A percentile compares a stretch with the other conserved stretches of the same genome.
phyloP scores from a whole-genome alignment of 2,888 invertebrate species.

The Trachelus iudaicus region DNA sequence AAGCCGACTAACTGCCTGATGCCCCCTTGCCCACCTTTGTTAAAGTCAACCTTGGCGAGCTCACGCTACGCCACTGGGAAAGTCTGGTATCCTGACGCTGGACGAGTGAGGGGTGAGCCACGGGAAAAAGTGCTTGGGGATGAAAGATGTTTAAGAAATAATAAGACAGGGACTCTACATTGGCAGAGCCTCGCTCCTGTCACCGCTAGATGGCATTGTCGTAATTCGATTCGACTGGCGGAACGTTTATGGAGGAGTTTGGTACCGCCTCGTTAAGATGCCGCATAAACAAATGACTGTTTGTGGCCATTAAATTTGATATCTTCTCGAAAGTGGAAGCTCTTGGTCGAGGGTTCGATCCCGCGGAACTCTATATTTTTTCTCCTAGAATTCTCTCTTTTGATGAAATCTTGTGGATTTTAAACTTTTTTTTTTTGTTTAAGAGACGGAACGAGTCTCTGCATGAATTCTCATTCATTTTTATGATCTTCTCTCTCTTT shows the following conservation, averaged over 20 bases:
- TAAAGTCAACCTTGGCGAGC: background rate
- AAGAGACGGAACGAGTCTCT: background rate
- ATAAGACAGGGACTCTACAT: background rate
- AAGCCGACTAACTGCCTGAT: background rate
- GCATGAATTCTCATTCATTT: background rate
- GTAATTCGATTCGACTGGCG: background rate
- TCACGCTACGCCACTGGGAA: background rate
- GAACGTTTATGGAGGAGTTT: background rate
- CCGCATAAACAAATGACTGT: background rate
- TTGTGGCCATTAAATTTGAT: constrained; percentile 1
- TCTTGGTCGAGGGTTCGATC: background rate
- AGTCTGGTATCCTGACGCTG: background rate
- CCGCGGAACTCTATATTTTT: background rate
- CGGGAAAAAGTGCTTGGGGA: background rate
- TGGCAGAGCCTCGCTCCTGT: background rate
- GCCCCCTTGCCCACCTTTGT: background rate
- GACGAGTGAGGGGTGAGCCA: background rate
- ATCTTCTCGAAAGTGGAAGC: background rate
- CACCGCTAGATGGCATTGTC: background rate
- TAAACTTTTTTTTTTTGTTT: background rate
- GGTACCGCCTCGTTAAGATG: background rate
- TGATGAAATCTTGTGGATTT: background rate
- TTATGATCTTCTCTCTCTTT: background rate
- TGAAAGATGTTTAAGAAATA: background rate
- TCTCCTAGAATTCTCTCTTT: background rate